These are phyloP conservation scores for Apogon talboti DNA, from an alignment of 2,797 vertebrate genomes.

Conservation along the genomic window DNA sequence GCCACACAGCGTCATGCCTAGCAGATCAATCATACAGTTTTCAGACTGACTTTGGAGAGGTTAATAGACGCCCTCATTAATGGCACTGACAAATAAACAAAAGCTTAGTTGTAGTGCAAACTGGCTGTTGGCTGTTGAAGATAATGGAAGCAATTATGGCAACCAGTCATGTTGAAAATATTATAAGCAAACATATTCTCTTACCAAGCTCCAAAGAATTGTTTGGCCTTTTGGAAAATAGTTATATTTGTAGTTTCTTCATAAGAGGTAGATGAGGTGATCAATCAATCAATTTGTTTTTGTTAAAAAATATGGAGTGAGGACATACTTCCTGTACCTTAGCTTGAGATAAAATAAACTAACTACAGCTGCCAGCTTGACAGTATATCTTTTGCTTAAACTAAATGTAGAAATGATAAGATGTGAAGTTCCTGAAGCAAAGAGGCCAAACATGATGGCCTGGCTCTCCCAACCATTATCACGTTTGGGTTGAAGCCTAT, in stretches of 20 bases:
- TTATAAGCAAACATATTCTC: constrained; percentile 6
- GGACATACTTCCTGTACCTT: no score
- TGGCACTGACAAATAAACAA: constrained; percentile 10
- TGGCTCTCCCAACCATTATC: no score
- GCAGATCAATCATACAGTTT: constrained; percentile 4
- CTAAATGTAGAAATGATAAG: no score
- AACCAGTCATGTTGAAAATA: constrained; percentile 24
- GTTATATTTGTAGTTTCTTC: constrained; percentile 8
- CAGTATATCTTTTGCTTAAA: no score
- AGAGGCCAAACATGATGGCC: no score
- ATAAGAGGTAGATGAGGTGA: constrained; percentile 7
- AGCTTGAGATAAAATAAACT: no score
- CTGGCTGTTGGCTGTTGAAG: constrained; percentile 8
- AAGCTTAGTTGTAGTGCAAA: constrained; percentile 10
- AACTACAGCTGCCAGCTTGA: no score
- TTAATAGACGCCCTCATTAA: background rate
- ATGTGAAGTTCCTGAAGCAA: no score
- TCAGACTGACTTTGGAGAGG: background rate
- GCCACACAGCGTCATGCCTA: background rate
- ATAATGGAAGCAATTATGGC: constrained; percentile 32
- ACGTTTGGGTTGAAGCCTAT: no score
- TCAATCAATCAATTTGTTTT: background rate
- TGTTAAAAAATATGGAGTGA: background rate
- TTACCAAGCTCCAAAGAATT: background rate
- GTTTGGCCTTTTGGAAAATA: constrained; percentile 6